Evolutionary conservation across 2,113 vertebrate genomes (phyloP).

Genomic region (Malurus melanocephalus): DNA sequence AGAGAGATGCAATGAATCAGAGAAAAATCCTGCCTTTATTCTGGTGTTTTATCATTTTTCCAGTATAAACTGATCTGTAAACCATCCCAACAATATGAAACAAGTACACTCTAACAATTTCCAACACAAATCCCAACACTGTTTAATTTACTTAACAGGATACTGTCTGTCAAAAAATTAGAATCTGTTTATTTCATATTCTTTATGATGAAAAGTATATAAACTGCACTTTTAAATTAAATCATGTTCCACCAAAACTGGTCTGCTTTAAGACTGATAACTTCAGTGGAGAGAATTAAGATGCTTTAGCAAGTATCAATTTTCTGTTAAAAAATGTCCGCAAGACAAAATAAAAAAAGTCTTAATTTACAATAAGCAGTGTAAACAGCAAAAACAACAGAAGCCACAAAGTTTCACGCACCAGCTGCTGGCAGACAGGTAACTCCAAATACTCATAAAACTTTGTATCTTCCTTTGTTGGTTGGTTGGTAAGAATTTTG

Average conservation of each 20-base stretch:
- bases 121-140: constrained; percentile 32
- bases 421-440: constrained; percentile 47
- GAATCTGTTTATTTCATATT: constrained; percentile 46
- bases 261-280: constrained; percentile 58
- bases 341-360: constrained; percentile 67
- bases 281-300: constrained; percentile 44
- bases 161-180: constrained; percentile 18
- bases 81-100: background rate
- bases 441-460: constrained; percentile 79
- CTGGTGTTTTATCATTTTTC: constrained; percentile 22
- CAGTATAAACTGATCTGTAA: constrained; percentile 32
- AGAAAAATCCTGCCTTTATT: constrained; percentile 56
- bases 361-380: constrained; percentile 75
- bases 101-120: constrained; percentile 40
- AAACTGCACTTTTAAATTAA: constrained; percentile 60
- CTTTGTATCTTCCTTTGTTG: constrained; percentile 98
- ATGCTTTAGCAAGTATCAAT: constrained; percentile 65
- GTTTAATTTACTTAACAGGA: constrained; percentile 29
- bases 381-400: constrained; percentile 71
- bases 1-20: constrained; percentile 32
- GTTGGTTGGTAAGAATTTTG: constrained; percentile 99
- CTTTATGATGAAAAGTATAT: constrained; percentile 40
- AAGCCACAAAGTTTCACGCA: constrained; percentile 64
- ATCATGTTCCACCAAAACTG: constrained; percentile 40
- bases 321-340: constrained; percentile 70